Base-by-base conservation (phyloP, 2,113 vertebrate species). In the Calonectris borealis region DNA sequence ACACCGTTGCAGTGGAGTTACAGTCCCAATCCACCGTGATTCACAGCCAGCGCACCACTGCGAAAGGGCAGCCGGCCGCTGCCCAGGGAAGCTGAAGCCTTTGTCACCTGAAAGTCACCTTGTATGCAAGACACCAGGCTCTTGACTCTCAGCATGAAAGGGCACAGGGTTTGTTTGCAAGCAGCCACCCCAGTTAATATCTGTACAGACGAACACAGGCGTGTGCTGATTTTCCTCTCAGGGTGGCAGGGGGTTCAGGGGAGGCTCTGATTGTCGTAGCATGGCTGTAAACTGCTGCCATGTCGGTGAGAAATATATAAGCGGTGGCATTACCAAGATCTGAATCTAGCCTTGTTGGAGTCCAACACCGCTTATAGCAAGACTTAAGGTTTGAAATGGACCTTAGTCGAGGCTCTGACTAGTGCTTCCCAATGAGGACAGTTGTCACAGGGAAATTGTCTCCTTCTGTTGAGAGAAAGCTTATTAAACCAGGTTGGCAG, bases 1-100 rank as follows among this genome's bases (percentile, higher is more conserved):
- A 32, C 0, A 0, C 10, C 1, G 0, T 31, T 0, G 0, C 6
- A 3, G 27, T 8, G 27, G 31, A 80, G 27, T 31, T 42, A 17
- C 44, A 27, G 22, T 44, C 36, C 20, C 26, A 4, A 7, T 11
- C 38, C 16, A 2, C 11, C 0, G 3, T n/a, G 34, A 57, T 32
- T 60, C 51, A 34, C 62, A 71, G 21, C 11, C 66, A 72, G 11
- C 1, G 1, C 2, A 5, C n/a, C 4, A 2, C 29, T 34, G n/a
- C 0, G 1, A 54, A n/a, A 80, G 62, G 51, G 25, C 61, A 83
- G 62, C 46, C 1, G 2, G 40, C 29, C 1, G 19, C 44, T 83
- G 71, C 68, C 42, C 27, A 8, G 48, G 38, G 52, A 34, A 62
- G 27, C 46, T 79, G 66, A 51, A 83, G 38, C 7, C 62, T 62